phyloP scores from a whole-genome alignment of 1,140 invertebrate genomes.

The Drosophila gunungcola region DNA sequence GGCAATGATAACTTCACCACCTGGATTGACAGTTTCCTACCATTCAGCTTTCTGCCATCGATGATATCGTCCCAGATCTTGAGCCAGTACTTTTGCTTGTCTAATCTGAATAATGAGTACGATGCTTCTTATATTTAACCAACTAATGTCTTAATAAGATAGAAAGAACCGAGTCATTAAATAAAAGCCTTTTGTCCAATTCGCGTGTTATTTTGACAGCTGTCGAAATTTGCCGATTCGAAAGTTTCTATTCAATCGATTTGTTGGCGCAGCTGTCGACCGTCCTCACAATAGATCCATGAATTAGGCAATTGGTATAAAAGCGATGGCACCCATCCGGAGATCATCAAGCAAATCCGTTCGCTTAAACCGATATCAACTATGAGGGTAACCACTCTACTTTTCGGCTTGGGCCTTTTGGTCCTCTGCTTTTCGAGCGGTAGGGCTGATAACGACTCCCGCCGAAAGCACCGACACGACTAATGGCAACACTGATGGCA shows the following conservation, averaged over 20 bases:
- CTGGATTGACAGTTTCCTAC: background rate
- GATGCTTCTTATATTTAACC: slow-evolving; percentile 9
- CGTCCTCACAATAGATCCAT: background rate
- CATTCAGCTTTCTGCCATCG: background rate
- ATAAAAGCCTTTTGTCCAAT: slow-evolving; percentile 5
- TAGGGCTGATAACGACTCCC: background rate
- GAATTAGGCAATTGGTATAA: slow-evolving; percentile 9
- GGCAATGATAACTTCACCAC: background rate
- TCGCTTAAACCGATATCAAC: slow-evolving; percentile 2
- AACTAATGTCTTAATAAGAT: background rate
- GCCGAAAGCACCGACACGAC: no score
- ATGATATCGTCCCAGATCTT: background rate
- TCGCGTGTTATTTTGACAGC: slow-evolving; percentile 13
- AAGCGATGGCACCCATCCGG: background rate
- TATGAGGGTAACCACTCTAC: slow-evolving; percentile 15
- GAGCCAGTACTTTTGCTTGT: background rate
- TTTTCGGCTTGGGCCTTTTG: slow-evolving; percentile 24
- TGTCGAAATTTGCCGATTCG: slow-evolving; percentile 14
- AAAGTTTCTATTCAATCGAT: slow-evolving; percentile 19
- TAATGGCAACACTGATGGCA: no score
- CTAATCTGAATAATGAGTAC: background rate
- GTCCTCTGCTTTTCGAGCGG: slow-evolving; percentile 13
- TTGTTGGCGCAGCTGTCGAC: slow-evolving; percentile 29
- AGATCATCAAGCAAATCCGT: slow-evolving; percentile 16
- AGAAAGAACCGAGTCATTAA: background rate